Base-by-base conservation (phyloP, 2,113 vertebrate genomes). In the Chaetodon auriga region DNA sequence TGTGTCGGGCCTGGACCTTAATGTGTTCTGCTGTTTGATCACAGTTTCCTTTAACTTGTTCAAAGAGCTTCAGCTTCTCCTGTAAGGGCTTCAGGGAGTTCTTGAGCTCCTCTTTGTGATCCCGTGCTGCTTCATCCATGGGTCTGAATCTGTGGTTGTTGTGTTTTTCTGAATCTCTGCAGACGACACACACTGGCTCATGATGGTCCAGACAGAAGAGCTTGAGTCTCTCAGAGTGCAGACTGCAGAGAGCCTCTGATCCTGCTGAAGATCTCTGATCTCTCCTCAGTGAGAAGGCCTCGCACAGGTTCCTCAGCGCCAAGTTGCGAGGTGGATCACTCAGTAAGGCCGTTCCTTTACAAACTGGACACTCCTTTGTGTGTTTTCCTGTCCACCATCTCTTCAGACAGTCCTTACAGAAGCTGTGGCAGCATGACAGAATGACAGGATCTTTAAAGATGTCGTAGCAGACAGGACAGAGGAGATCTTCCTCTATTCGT, bases 181-280 rank as follows among this genome's bases (percentile, higher is more conserved):
- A 46, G 53, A 68, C 8, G 5, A 78, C 0, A 36, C 63, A 78
- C 41, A 78, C 63, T 0, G 41, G 75, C 19, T 68, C 18, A 14
- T 57, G 36, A 16, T 71, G 51, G 53, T 71, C n/a, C 68, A 57
- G 51, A 21, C 68, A 57, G n/a, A 46, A 68, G 75, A 78, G 75
- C n/a, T 9, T 77, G 51, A 78, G 13, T 48, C 18, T 48, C 75
- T 76, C 61, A 55, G 36, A 25, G 48, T 76, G 74, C 74, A 65
- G 74, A 43, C 36, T 43, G 74, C 62, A 78, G 74, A 66, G 12
- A 57, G 4, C 5, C 25, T 66, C 79, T 12, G 61, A 60, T 2
- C 2, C 51, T 38, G 51, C 38, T 35, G 79, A 30, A 38, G 30
- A 30, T 1, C 30, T 30, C 30, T 30, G 30, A 30, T 30, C 30